phyloP scores from a whole-genome alignment of 2,888 invertebrate species.

The Scaptodrosophila latifasciaeformis region DNA sequence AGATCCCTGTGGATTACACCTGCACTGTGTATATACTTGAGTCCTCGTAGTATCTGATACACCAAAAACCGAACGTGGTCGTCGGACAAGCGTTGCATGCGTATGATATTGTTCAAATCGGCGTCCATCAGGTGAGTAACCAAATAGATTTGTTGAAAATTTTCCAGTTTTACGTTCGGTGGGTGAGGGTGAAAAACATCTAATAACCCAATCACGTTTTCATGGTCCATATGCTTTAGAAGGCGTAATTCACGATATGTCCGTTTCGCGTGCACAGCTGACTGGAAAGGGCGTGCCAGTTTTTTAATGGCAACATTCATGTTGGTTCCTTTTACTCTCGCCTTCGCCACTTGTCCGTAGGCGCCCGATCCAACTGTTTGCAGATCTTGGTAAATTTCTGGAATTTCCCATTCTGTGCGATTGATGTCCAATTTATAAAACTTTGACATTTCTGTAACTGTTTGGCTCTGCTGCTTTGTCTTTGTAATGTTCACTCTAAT shows the following conservation, averaged over 20 bases:
- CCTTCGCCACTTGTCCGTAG: constrained; percentile 83
- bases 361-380: constrained; percentile 97
- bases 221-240: constrained; percentile 99
- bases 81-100: constrained; percentile 97
- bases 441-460: constrained; percentile 78
- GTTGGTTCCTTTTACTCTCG: constrained; percentile 48
- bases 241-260: constrained; percentile 96
- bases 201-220: constrained; percentile 94
- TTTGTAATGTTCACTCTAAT: too few relatives aligned
- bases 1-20: constrained; percentile 98
- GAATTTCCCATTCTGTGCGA: constrained; percentile 98
- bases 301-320: constrained; percentile 95
- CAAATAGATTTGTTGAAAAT: constrained; percentile 96
- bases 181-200: constrained; percentile 96
- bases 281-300: constrained; percentile 96
- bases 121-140: constrained; percentile 99
- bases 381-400: constrained; percentile 91
- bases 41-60: constrained; percentile 97
- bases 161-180: constrained; percentile 79
- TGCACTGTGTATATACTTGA: constrained; percentile 98
- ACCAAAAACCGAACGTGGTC: constrained; percentile 99
- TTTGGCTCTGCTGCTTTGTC: too few relatives aligned
- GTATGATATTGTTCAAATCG: constrained; percentile 98
- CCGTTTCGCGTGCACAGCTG: constrained; percentile 97
- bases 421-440: constrained; percentile 95